A percentile compares a stretch with the other conserved stretches of the same genome.
phyloP scores from a whole-genome alignment of 2,888 invertebrate genomes.

The Hydroisotoma schaefferi region DNA sequence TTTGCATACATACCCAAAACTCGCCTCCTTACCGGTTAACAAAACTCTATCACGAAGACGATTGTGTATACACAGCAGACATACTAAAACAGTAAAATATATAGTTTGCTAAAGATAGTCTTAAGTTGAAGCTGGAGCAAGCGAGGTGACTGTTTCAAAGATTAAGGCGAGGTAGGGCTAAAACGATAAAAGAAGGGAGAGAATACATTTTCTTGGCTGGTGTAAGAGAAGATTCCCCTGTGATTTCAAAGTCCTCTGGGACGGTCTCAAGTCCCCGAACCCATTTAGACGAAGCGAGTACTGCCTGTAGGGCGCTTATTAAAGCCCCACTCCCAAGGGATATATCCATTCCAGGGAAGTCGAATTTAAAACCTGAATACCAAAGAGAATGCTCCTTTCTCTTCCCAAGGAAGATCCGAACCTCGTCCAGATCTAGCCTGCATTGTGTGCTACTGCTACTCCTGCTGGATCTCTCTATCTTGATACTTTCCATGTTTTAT shows the following conservation, averaged over 20 bases:
- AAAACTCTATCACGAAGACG: no score
- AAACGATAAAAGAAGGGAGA: conserved; percentile 22
- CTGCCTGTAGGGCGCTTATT: conserved; percentile 49
- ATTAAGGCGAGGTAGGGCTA: conserved; percentile 16
- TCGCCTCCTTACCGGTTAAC: no score
- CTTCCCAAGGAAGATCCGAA: no score
- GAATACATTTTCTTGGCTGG: conserved; percentile 42
- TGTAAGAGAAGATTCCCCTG: conserved; percentile 46
- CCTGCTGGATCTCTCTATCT: conserved; percentile 4
- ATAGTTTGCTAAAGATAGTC: no score
- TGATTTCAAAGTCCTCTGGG: conserved; percentile 44
- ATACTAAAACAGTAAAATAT: no score
- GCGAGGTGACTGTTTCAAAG: background rate
- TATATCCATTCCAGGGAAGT: conserved; percentile 48
- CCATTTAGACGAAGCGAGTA: conserved; percentile 48
- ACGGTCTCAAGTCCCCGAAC: conserved; percentile 46
- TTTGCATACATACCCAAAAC: no score
- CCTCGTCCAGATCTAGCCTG: no score
- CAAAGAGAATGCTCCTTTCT: conserved; percentile 45
- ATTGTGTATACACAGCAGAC: no score
- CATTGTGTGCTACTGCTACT: no score
- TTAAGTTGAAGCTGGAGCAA: no score
- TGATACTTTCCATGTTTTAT: conserved; percentile 13
- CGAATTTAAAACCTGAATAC: conserved; percentile 49
- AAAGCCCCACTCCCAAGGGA: conserved; percentile 48